Evolutionary conservation across 2,113 vertebrate species (phyloP).

Genomic region (Ptilonorhynchus violaceus): DNA sequence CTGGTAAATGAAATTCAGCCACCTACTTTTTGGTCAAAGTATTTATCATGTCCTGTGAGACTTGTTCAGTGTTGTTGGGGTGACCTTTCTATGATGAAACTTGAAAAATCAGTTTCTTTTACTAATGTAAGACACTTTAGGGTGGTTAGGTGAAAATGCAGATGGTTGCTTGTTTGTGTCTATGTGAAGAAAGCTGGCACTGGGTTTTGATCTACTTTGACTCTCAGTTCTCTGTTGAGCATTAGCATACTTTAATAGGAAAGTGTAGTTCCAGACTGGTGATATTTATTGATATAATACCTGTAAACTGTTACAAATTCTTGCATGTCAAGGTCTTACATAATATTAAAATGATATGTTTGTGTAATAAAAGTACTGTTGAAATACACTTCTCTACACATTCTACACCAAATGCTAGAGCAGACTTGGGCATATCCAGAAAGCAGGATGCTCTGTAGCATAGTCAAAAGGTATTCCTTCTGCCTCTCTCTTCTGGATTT

Average conservation of each 20-base stretch:
- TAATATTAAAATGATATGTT: background rate
- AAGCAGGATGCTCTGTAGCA: constrained; percentile 9
- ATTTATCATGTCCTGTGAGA: background rate
- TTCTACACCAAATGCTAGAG: background rate
- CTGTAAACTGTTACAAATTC: background rate
- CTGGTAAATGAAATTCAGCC: background rate
- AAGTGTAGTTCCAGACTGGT: background rate
- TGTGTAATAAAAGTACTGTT: background rate
- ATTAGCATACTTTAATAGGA: background rate
- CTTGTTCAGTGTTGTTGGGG: background rate
- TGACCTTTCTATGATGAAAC: background rate
- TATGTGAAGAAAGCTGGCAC: background rate
- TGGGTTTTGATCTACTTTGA: background rate
- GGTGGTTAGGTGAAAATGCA: background rate
- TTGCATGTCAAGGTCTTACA: background rate
- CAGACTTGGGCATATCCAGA: constrained; percentile 15
- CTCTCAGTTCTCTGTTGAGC: background rate
- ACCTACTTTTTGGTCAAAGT: background rate
- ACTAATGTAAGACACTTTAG: background rate
- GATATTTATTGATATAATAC: background rate
- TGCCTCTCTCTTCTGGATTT: constrained; percentile 5
- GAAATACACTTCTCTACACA: background rate
- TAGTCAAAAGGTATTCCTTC: background rate
- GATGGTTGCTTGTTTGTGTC: background rate
- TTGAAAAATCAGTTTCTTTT: background rate